Evolutionary conservation across 2,113 vertebrate species (phyloP), one percentile per base, ranked within the genome.

Genomic region (Anolis carolinensis): DNA sequence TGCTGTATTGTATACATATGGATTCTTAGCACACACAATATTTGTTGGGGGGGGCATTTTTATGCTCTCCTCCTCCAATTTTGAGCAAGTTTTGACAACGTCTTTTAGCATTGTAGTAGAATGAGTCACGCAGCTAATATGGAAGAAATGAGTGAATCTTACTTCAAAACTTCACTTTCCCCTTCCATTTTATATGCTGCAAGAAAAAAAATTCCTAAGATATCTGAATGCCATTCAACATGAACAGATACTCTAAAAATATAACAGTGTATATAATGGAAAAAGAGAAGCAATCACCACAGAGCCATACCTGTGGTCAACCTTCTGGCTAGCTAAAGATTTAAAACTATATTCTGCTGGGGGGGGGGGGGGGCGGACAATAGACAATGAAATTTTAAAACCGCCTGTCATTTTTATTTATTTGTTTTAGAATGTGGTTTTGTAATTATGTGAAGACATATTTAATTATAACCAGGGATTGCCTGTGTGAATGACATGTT

Each of bases 391-490:
- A 71, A 79, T 83, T 48, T 88, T 80, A 59, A 85, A 70, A 72
- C 62, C 88, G 62, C 84, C 52, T 89, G 65, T 84, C 73, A 87
- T 0, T 1, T 80, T 32, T 87, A 16, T 92, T 93, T 87, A 88
- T 83, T 78, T 82, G 59, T 86, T 67, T 74, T 62, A 52, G 18
- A 80, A 67, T 73, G 30, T 48, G 76, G 36, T 62, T 78, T 55
- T 80, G 82, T 81, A 72, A 68, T 59, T 77, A 68, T 65, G 23
- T 27, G 25, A n/a, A 72, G 83, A 71, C 16, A 1, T 72, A 18
- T 78, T 79, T 85, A 86, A 91, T 91, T 88, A 72, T 79, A 80
- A 92, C 82, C 50, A 76, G 63, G 83, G 67, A 59, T 86, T 89
- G 59, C 81, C 82, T 93, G 82, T 85, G 88, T 90, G 82, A 79